Percentiles rank a stretch among this genome's conserved stretches.
Conservation (phyloP, 2,888 invertebrate species). For the Chrysodeixis includens region DNA sequence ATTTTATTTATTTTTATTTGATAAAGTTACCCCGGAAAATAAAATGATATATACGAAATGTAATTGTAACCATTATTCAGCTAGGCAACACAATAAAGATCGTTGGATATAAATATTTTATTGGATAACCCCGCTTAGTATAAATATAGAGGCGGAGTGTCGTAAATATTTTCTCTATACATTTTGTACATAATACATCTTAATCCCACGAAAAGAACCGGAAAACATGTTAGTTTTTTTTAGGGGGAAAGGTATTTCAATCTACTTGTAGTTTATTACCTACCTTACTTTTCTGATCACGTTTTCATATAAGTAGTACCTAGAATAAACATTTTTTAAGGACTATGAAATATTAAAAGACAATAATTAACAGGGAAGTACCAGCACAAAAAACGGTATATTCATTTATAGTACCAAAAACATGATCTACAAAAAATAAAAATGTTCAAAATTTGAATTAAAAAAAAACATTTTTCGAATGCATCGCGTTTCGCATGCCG, state of each 20-base stretch:
- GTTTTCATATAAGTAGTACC: neutral
- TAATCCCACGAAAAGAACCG: slow-evolving; percentile 39
- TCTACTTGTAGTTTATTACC: slow-evolving; percentile 13
- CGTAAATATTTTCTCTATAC: slow-evolving; percentile 44
- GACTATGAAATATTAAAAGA: too few species aligned
- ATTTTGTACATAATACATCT: slow-evolving; percentile 32
- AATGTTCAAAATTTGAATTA: neutral
- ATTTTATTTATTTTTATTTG: slow-evolving; percentile 3
- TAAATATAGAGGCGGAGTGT: slow-evolving; percentile 36
- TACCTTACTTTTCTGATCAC: neutral
- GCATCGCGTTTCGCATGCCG: neutral
- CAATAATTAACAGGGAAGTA: too few species aligned
- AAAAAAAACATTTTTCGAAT: neutral
- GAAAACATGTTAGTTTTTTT: slow-evolving; percentile 23
- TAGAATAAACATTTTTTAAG: neutral
- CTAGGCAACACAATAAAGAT: slow-evolving; percentile 43
- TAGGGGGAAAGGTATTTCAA: slow-evolving; percentile 21
- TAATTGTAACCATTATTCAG: slow-evolving; percentile 42
- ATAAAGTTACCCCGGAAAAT: slow-evolving; percentile 8
- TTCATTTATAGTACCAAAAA: too few species aligned
- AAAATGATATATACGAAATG: slow-evolving; percentile 28
- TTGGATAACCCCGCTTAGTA: slow-evolving; percentile 44
- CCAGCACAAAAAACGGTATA: too few species aligned
- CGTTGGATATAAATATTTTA: slow-evolving; percentile 53
- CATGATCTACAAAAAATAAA: neutral